Evolutionary conservation across 2,888 invertebrate genomes (phyloP).

Genomic region (Andrena bucephala): DNA sequence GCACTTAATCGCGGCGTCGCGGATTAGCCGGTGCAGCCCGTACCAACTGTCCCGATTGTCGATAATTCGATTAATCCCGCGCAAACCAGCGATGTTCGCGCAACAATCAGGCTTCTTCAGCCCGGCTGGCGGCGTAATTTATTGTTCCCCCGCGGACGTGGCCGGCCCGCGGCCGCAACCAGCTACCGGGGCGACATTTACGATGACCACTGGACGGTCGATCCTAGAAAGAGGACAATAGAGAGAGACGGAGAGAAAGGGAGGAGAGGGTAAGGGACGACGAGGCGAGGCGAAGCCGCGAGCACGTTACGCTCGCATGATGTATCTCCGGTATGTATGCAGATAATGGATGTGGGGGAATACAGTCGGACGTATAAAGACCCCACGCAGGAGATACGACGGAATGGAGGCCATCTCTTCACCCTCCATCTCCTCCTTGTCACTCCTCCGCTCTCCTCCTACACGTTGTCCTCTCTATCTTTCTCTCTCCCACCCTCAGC

Average conservation of each 20-base stretch:
- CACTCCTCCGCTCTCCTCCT: slow-evolving; percentile 41
- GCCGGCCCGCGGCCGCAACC: slow-evolving; percentile 5
- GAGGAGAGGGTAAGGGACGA: too few species aligned
- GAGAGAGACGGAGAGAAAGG: slow-evolving; percentile 9
- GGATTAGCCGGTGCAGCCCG: neutral
- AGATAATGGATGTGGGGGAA: slow-evolving; percentile 75
- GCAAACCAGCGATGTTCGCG: slow-evolving; percentile 8
- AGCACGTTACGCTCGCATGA: slow-evolving; percentile 69
- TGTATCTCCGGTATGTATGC: slow-evolving; percentile 70
- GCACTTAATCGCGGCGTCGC: neutral
- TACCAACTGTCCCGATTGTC: slow-evolving; percentile 4
- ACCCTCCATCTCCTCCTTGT: slow-evolving; percentile 59
- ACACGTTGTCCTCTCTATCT: slow-evolving; percentile 6
- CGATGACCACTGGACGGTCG: slow-evolving; percentile 58
- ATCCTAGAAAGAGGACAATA: slow-evolving; percentile 55
- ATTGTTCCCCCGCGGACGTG: slow-evolving; percentile 57
- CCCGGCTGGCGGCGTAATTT: slow-evolving; percentile 46
- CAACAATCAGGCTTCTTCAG: slow-evolving; percentile 32
- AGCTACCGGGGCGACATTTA: slow-evolving; percentile 51
- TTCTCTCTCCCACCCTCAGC: slow-evolving; percentile 34
- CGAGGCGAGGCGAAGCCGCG: slow-evolving; percentile 33
- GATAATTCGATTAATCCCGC: slow-evolving; percentile 37
- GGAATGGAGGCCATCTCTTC: slow-evolving; percentile 72
- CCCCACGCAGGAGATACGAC: slow-evolving; percentile 73
- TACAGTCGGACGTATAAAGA: slow-evolving; percentile 75